These are phyloP conservation scores for Mungos mungo DNA, from an alignment of 2,113 vertebrate genomes.

Conservation along the genomic window DNA sequence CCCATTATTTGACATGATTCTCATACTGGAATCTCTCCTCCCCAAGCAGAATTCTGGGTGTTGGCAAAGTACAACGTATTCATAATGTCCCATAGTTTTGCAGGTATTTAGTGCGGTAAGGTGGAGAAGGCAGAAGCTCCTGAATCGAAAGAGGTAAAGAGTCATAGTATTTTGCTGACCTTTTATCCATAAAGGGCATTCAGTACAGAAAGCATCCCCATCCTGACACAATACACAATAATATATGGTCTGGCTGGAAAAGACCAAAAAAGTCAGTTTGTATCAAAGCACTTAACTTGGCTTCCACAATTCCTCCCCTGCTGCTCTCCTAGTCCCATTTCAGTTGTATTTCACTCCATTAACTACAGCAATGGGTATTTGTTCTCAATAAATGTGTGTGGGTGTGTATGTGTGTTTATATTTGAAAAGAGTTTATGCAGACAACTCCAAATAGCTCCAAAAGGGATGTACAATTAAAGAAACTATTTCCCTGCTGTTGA, in stretches of 20 bases:
- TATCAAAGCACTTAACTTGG: constrained; percentile 72
- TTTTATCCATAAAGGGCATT: background rate
- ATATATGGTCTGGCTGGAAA: constrained; percentile 16
- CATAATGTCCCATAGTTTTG: background rate
- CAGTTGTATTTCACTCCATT: constrained; percentile 78
- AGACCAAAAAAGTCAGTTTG: constrained; percentile 62
- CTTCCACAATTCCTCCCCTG: constrained; percentile 72
- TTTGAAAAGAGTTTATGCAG: constrained; percentile 67
- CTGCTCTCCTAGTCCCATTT: constrained; percentile 68
- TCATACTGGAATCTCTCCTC: background rate
- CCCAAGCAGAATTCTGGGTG: background rate
- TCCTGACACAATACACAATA: background rate
- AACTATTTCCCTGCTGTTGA: constrained; percentile 66
- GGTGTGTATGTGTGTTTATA: constrained; percentile 68
- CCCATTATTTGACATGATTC: background rate
- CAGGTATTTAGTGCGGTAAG: background rate
- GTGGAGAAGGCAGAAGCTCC: background rate
- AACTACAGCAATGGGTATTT: constrained; percentile 77
- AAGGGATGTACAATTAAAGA: constrained; percentile 73
- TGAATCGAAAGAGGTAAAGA: background rate
- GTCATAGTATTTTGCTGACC: background rate
- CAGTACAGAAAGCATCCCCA: background rate
- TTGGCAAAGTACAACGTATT: background rate
- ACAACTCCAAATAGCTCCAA: constrained; percentile 67
- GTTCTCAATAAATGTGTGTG: constrained; percentile 78